Evolutionary conservation across 2,888 invertebrate genomes (phyloP), one percentile per base, ranked within the genome.

Genomic region (Icerya purchasi): DNA sequence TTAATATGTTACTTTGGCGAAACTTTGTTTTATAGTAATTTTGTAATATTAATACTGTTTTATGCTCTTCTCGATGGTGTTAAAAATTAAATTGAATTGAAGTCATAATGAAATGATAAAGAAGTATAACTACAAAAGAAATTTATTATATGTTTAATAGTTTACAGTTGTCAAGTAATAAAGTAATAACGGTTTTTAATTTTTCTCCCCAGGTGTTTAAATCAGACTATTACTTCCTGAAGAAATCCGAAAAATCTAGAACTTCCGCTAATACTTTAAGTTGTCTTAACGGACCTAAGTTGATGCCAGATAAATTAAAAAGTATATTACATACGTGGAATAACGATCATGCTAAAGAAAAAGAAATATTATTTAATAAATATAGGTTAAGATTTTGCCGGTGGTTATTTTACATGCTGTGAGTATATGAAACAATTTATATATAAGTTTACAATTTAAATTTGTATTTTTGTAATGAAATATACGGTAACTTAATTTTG

Each of bases 191-290:
- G 5, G 36, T 5, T 36, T 36, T 36, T 36, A 36, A 8, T 36
- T 36, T 36, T 5, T 36, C 8, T 36, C 36, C 14, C 14, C 5
- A 36, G 36, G 8, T 8, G 14, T 36, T 36, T 36, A 5, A 36
- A 14, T 36, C 70, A 14, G 71, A 71, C 19, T 69, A 70, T n/a
- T 73, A 72, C 62, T 73, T 73, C 63, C 68, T 69, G 62, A 65
- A 61, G 2, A 71, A 71, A 64, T 67, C 68, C 24, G 65, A 70
- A 62, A 64, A 78, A 51, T 58, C 62, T 5, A 70, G 78, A 57
- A 88, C 88, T 10, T 89, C 89, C 8, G 82, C 87, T 71, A 83
- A 83, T 67, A 87, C 86, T 0, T 73, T 89, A 63, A 82, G 82
- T 66, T 79, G 82, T 65, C 71, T 90, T 20, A 81, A 83, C 69